Evolutionary conservation across 2,113 vertebrate genomes (phyloP).

Genomic region (Conger conger): DNA sequence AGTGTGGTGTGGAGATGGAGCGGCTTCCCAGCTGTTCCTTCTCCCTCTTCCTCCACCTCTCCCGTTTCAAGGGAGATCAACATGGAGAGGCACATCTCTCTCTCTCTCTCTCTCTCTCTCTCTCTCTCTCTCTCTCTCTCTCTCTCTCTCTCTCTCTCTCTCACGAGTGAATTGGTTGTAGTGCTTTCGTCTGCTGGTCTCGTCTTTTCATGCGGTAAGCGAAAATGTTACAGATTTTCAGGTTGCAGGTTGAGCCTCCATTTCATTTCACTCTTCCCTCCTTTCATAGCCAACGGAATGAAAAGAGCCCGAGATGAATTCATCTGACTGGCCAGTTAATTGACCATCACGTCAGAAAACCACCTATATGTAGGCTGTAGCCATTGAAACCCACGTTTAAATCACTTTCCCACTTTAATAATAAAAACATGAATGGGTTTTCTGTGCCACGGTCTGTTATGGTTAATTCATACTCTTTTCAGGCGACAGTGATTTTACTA

Average conservation of each 20-base stretch:
- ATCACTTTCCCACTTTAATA: no score
- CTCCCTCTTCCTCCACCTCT: slow-evolving; percentile 24
- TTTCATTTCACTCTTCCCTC: slow-evolving; percentile 44
- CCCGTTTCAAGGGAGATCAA: slow-evolving; percentile 34
- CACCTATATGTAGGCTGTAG: no score
- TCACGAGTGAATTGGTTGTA: background rate
- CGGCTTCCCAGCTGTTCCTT: slow-evolving; percentile 58
- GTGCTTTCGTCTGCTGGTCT: background rate
- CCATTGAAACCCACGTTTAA: no score
- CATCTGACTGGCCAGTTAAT: slow-evolving; percentile 44
- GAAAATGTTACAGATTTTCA: slow-evolving; percentile 38
- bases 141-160: background rate
- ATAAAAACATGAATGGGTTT: no score
- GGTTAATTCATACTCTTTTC: no score
- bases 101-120: background rate
- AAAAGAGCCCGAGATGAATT: slow-evolving; percentile 39
- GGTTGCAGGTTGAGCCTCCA: slow-evolving; percentile 2
- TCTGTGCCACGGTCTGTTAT: no score
- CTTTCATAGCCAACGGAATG: slow-evolving; percentile 37
- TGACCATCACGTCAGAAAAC: background rate
- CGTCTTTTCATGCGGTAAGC: background rate
- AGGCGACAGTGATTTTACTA: no score
- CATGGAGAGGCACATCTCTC: background rate
- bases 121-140: slow-evolving; percentile 3
- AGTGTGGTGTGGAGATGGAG: slow-evolving; percentile 44